Evolutionary conservation across 53 echinoderm and acorn worm genomes (phyloP).

Genomic region (Hippasteria phrygiana): DNA sequence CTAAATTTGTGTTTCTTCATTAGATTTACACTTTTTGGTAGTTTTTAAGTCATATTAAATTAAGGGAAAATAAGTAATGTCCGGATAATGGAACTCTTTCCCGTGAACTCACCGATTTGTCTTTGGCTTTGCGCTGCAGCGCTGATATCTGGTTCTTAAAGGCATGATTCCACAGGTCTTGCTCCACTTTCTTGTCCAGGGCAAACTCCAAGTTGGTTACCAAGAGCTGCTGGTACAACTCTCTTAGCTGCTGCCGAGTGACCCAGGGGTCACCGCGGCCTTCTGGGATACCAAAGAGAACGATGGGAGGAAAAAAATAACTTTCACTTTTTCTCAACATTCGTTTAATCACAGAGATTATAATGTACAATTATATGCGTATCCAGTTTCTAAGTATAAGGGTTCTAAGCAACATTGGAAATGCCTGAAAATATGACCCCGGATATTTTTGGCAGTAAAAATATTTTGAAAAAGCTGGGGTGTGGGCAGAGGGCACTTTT

Average conservation of each 20-base stretch:
- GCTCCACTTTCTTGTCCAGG: conserved; percentile 96
- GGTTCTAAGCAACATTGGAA: no score
- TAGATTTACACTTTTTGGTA: no score
- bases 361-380: background rate
- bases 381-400: no score
- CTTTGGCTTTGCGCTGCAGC: conserved; percentile 91
- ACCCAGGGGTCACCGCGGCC: conserved; percentile 96
- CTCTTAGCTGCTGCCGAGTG: conserved; percentile 88
- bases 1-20: no score
- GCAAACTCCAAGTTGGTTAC: conserved; percentile 88
- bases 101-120: conserved; percentile 90
- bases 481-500: no score
- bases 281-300: conserved; percentile 58
- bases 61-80: no score
- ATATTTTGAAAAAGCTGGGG: no score
- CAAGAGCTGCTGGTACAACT: conserved; percentile 86
- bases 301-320: no score
- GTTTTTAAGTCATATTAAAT: no score
- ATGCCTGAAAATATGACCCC: no score
- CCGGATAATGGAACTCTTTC: no score
- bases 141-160: conserved; percentile 98
- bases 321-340: background rate
- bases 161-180: conserved; percentile 97
- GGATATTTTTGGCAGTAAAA: no score
- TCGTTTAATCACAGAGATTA: background rate